These are phyloP conservation scores for Aerospiza tachiro DNA, from an alignment of 2,797 vertebrate species.

Conservation along the genomic window DNA sequence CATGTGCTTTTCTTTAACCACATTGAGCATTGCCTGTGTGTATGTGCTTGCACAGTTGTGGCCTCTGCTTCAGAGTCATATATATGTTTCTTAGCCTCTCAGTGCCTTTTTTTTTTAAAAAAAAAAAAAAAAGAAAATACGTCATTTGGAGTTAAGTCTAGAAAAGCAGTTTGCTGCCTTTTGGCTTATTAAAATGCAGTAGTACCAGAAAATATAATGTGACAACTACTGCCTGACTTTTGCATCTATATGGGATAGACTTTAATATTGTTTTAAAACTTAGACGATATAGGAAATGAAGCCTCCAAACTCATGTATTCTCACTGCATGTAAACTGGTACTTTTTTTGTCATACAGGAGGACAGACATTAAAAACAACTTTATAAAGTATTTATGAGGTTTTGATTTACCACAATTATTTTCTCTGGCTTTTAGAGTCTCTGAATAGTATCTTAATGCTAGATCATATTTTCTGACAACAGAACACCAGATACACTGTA, in stretches of 20 bases:
- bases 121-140: background rate
- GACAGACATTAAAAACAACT: constrained; percentile 58
- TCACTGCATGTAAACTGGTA: constrained; percentile 42
- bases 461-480: constrained; percentile 73
- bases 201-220: constrained; percentile 58
- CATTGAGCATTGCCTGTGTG: background rate
- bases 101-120: background rate
- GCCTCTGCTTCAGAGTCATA: background rate
- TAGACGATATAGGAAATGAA: constrained; percentile 39
- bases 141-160: background rate
- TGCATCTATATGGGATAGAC: constrained; percentile 13
- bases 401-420: constrained; percentile 68
- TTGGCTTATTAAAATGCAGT: constrained; percentile 44
- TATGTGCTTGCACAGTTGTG: background rate
- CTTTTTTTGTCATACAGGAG: constrained; percentile 64
- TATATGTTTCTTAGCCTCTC: background rate
- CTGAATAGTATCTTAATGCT: constrained; percentile 61
- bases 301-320: constrained; percentile 37
- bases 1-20: constrained; percentile 44
- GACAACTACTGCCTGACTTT: constrained; percentile 39
- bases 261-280: constrained; percentile 47
- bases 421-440: constrained; percentile 58
- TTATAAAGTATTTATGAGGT: constrained; percentile 69
- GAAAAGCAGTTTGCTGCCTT: constrained; percentile 38
- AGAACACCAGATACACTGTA: constrained; percentile 71